Evolutionary conservation across 2,888 invertebrate species (phyloP), one percentile per base, ranked within the genome.

Genomic region (Aplocera efformata): DNA sequence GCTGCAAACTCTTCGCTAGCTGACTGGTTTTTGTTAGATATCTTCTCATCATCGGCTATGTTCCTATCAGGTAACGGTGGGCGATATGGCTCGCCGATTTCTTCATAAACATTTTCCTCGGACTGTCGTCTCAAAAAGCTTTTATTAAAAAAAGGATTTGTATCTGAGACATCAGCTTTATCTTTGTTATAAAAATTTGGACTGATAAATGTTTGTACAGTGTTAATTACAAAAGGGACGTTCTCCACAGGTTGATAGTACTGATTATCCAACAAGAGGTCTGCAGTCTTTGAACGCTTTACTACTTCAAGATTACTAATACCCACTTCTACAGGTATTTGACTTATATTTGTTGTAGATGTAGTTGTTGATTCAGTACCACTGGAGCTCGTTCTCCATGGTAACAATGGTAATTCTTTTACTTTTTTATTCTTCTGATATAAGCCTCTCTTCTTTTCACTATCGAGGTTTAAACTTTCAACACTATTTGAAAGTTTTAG

Each of bases 81-180:
- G 8, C 20, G 10, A 3, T 53, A 60, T 2, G 60, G 58, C 27
- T 55, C 52, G 17, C 83, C 85, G 10, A 88, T 88, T 69, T 88
- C 88, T 67, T 88, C 88, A 35, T 88, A 88, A 34, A 78, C 72
- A 47, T 88, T 83, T 45, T 88, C 88, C 46, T 79, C 79, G 0
- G 74, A 70, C 36, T 70, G 56, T 30, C 62, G 67, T 49, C 69
- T 48, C 26, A 52, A 38, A 9, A 46, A 21, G 20, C 39, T 32
- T 35, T 56, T 30, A 6, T 60, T 54, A 38, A 60, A 8, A 42
- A 71, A 69, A 1, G 67, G 53, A 46, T 72, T 72, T 1, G 49
- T 64, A 9, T 48, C 56, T 6, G 32, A 42, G 6, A 46, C 28
- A 9, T 28, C 30, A 1, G 39, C 22, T 2, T 48, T 31, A 28